Evolutionary conservation across 2,888 invertebrate species (phyloP), one percentile per base, ranked within the genome.

Genomic region (Phrixothrix hirtus): DNA sequence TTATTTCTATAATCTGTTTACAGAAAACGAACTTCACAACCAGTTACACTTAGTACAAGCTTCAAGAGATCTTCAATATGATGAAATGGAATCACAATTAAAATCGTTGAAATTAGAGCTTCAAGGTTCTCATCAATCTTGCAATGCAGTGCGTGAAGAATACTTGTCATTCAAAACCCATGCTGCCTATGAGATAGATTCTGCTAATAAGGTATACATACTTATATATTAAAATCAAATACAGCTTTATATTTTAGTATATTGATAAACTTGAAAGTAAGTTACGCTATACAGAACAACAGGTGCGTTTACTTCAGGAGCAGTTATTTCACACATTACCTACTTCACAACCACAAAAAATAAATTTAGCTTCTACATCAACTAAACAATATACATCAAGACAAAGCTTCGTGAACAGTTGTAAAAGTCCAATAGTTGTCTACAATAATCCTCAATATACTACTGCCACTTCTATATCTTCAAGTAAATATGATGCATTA

Each of bases 41-140:
- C 55, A 56, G 27, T 30, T 56, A 25, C 57, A 57, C 45, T 41
- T 45, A 13, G 21, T 42, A 16, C 51, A 61, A 50, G 58, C 54
- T 3, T 21, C 36, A 15, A 26, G 45, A 13, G 57, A 46, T 25
- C 16, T 60, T n/a, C 44, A 58, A 30, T 45, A 41, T 16, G 59
- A 61, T 34, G 55, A 63, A 17, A 45, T 48, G 11, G 51, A 61
- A 30, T 32, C 42, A 1, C 43, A 54, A 15, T 49, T 49, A 32
- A 35, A 59, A 39, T 42, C 41, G 2, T 34, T 34, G 32, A 52
- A 52, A 36, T 15, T 58, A 25, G 56, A 59, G 44, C 31, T 59
- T n/a, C 45, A 50, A 14, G 60, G 61, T 26, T 43, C 50, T 1
- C 41, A 49, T 39, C 27, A 29, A 21, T 56, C 54, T 1, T 36